These are phyloP conservation scores for Ovis canadensis DNA, from an alignment of 2,113 vertebrate species.

Conservation along the genomic window DNA sequence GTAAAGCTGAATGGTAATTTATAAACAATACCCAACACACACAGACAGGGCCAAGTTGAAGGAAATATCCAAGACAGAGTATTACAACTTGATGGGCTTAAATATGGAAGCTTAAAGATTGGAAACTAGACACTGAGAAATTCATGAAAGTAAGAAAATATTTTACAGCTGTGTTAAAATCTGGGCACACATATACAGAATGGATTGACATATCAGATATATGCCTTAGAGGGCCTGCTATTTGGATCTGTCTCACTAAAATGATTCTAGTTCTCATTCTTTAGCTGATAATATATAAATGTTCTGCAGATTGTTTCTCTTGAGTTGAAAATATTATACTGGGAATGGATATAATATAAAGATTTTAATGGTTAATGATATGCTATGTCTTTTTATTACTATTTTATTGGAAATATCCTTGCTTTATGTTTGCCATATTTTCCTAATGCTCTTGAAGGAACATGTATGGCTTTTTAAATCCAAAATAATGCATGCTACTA, in stretches of 20 bases:
- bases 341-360: neutral
- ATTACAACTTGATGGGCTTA: neutral
- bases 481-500: neutral
- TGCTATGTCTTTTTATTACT: neutral
- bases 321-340: neutral
- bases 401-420: neutral
- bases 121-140: neutral
- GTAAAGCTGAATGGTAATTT: neutral
- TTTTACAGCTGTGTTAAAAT: neutral
- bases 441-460: neutral
- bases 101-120: neutral
- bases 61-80: neutral
- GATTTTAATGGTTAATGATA: neutral
- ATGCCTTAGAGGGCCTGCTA: neutral
- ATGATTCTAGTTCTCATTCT: neutral
- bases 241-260: neutral
- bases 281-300: neutral
- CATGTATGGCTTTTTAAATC: neutral
- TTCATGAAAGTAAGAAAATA: slow-evolving; percentile 11
- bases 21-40: neutral
- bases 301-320: neutral
- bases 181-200: neutral
- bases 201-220: neutral
- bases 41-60: neutral
- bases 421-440: neutral